Evolutionary conservation across 2,888 invertebrate genomes (phyloP), one percentile per base, ranked within the genome.

Genomic region (Endotricha flammealis): DNA sequence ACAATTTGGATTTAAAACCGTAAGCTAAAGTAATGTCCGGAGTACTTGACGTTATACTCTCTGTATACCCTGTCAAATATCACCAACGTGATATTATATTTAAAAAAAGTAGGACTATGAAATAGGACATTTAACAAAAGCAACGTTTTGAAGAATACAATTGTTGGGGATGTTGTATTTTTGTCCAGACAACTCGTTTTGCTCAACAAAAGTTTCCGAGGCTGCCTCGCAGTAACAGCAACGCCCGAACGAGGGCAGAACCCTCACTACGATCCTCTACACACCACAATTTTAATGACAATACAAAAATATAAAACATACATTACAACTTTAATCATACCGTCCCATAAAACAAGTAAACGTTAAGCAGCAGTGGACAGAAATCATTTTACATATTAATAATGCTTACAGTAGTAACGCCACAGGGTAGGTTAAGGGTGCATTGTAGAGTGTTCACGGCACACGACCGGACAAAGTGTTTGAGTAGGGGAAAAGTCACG

Each of bases 341-440:
- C 51, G 43, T 23, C 41, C 38, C 2, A 17, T 11, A 12, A 7
- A 4, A n/a, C 32, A 13, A 7, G 29, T 6, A 16, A n/a, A 28
- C 30, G 27, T 25, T n/a, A 48, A 36, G 36, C 47, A 51, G 72
- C 53, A 64, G 55, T 74, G 66, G 47, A 65, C 29, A 36, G 32
- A 13, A 33, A 46, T 44, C 42, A 35, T 39, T 29, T 24, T 10
- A 32, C 41, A 48, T 13, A 28, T 9, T 32, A 35, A 55, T 44
- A 44, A 41, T 45, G 41, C 41, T 22, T 39, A 48, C 39, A 53
- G 51, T 58, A 42, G 54, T 47, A 51, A 42, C 54, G 60, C 64
- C 53, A 44, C 63, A 57, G 75, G 80, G 72, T 80, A 76, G 74
- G 79, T 78, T 78, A 73, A 80, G 82, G 79, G 83, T 83, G 83